Base-by-base conservation (phyloP, 2,797 vertebrate species). In the Borostomias antarcticus region DNA sequence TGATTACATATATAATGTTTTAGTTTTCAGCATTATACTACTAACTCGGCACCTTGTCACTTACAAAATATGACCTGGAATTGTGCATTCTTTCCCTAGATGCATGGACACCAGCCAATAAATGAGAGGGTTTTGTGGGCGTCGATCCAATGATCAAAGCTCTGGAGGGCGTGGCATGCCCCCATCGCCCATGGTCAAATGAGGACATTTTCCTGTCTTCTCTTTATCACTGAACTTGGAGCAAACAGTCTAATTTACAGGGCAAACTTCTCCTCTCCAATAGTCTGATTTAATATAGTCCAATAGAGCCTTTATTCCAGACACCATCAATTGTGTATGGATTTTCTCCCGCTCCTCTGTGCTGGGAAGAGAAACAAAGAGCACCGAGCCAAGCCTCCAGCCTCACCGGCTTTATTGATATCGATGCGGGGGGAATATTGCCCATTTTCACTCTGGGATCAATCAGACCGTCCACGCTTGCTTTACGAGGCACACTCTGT, bases 241-340 rank as follows among this genome's bases (percentile, higher is more conserved):
- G 91, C 82, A 88, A 90, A 89, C 89, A 92, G 89, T 88, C 84
- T 91, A 88, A 92, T 93, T 94, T 93, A 90, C 89, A 85, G 87
- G 82, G 89, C 91, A 88, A 92, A 91, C 91, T 89, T 88, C 81
- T 79, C 85, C 80, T 85, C 82, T 89, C 88, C 88, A 48, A 91
- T 92, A 89, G 85, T 85, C 85, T 91, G 90, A 91, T 92, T 91
- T 93, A 91, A 93, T 92, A 90, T 91, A 92, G 90, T 92, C 88
- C 90, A 90, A 93, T 91, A 92, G 89, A 91, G 88, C 89, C 88
- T 90, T 91, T 91, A 88, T 91, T 85, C 88, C 89, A 92, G 91
- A 92, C 91, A 88, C 88, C 92, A 92, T 93, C 91, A 92, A 93
- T 92, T 92, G 91, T 90, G 86, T 91, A 92, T 93, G 81, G 91